phyloP scores from a whole-genome alignment of 2,888 invertebrate species.

The Dryococelus australis region DNA sequence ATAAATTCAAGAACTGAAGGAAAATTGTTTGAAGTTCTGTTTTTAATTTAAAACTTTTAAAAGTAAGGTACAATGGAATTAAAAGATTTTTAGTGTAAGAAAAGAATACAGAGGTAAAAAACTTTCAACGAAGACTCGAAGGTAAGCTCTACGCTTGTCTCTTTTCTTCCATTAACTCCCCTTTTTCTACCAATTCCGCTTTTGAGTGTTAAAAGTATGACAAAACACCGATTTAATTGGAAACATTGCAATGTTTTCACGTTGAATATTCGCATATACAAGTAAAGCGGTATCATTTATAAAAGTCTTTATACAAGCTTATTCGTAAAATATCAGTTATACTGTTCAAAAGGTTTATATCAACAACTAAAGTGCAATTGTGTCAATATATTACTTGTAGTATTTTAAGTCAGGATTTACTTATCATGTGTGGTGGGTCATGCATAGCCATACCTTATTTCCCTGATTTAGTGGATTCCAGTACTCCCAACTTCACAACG shows the following conservation, averaged over 20 bases:
- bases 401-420: too few relatives aligned
- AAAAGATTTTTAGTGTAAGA: constrained; percentile 16
- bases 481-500: too few relatives aligned
- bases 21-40: constrained; percentile 24
- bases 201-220: not conserved
- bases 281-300: not conserved
- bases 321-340: too few relatives aligned
- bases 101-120: not conserved
- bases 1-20: constrained; percentile 19
- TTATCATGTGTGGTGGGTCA: too few relatives aligned
- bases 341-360: too few relatives aligned
- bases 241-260: not conserved
- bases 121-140: not conserved
- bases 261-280: not conserved
- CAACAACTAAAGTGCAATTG: too few relatives aligned
- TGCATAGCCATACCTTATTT: too few relatives aligned
- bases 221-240: not conserved
- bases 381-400: too few relatives aligned
- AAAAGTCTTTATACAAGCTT: too few relatives aligned
- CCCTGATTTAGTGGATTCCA: too few relatives aligned
- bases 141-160: not conserved
- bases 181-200: not conserved
- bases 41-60: constrained; percentile 27
- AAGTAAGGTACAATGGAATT: constrained; percentile 4
- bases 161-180: not conserved